Conservation (phyloP, 2,113 vertebrate genomes). For the Dasypus novemcinctus region DNA sequence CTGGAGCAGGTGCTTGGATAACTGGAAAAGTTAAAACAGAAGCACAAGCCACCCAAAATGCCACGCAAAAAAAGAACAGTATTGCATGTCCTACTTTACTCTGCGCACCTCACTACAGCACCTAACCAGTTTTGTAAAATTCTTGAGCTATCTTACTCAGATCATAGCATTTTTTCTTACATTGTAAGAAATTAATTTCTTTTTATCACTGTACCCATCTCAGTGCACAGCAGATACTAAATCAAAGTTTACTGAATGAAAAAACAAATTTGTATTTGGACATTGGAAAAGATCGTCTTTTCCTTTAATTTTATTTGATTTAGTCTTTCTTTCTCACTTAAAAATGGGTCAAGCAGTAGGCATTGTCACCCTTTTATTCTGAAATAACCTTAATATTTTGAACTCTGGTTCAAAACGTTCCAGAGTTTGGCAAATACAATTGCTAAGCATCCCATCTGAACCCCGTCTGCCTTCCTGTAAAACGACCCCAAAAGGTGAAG, state of each 20-base stretch:
- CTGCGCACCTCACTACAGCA: not conserved
- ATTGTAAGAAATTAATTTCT: not conserved
- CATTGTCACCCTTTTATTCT: conserved; percentile 57
- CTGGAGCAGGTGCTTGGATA: not conserved
- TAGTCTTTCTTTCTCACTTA: conserved; percentile 62
- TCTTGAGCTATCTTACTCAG: not conserved
- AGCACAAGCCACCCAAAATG: not conserved
- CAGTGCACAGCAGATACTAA: not conserved
- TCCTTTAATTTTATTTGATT: not conserved
- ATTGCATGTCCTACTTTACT: not conserved
- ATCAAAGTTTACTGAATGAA: not conserved
- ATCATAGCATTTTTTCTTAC: not conserved
- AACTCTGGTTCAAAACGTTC: not conserved
- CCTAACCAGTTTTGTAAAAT: not conserved
- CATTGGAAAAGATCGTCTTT: not conserved
- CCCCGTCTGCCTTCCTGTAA: not conserved
- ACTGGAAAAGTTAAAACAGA: not conserved
- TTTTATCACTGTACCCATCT: not conserved
- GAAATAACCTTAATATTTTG: conserved; percentile 56
- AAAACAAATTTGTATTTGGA: not conserved
- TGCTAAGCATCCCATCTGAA: not conserved
- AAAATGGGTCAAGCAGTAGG: conserved; percentile 58
- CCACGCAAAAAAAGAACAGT: not conserved
- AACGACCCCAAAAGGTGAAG: not conserved
- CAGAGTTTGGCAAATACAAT: not conserved